Percentiles rank a stretch among this genome's conserved stretches.
Evolutionary conservation across 2,888 invertebrate species (phyloP).

Genomic region (Lepas anatifera): DNA sequence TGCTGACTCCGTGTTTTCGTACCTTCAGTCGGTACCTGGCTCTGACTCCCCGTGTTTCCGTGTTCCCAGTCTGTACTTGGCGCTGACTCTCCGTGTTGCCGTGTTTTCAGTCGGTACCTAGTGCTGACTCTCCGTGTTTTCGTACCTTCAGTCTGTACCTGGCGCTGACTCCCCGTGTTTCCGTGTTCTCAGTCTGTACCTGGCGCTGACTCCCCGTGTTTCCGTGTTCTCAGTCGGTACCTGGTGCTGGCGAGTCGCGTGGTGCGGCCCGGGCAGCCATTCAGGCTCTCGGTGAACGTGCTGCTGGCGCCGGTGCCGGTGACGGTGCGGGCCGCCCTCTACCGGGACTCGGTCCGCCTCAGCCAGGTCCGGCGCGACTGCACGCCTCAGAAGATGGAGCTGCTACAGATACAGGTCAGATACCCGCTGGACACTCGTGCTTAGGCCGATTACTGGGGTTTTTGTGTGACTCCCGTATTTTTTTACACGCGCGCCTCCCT

Average conservation of each 20-base stretch:
- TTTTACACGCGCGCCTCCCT: too few species aligned
- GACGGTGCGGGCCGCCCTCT: constrained; percentile 20
- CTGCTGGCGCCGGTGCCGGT: constrained; percentile 14
- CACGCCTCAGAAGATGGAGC: constrained; percentile 17
- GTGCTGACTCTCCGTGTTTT: too few species aligned
- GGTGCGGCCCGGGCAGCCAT: constrained; percentile 40
- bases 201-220: neutral
- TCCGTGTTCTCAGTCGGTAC: constrained; percentile 54
- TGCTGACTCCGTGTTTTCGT: too few species aligned
- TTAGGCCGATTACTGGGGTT: too few species aligned
- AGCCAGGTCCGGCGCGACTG: constrained; percentile 21
- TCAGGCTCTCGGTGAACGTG: constrained; percentile 10
- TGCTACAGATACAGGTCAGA: constrained; percentile 22
- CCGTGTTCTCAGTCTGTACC: too few species aligned
- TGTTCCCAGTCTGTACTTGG: constrained; percentile 66
- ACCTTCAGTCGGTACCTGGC: too few species aligned
- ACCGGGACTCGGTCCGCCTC: constrained; percentile 23
- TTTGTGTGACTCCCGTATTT: too few species aligned
- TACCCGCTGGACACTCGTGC: too few species aligned
- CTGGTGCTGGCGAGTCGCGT: constrained; percentile 83
- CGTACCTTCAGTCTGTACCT: too few species aligned
- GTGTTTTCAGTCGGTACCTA: too few species aligned
- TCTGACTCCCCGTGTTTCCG: neutral
- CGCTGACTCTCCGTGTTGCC: constrained; percentile 44
- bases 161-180: too few species aligned